phyloP scores from a whole-genome alignment of 2,888 invertebrate genomes.

The Polydrusus tereticollis region DNA sequence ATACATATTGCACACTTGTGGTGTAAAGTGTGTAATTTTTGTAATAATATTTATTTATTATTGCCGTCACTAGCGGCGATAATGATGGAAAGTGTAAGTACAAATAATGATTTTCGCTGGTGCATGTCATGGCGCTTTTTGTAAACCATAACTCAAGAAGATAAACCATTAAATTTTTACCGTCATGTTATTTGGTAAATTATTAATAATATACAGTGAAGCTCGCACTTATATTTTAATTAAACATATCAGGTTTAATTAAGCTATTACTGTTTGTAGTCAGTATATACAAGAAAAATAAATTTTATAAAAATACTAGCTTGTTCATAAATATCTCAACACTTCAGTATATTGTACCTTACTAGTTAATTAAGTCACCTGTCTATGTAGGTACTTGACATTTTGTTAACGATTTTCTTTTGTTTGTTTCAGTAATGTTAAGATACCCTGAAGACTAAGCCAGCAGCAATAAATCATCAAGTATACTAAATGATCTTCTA shows the following conservation, averaged over 20 bases:
- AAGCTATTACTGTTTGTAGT: no score
- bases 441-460: not conserved
- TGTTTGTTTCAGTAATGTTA: slow-evolving; percentile 22
- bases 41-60: slow-evolving; percentile 29
- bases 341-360: no score
- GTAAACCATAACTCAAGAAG: not conserved
- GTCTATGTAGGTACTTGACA: no score
- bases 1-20: slow-evolving; percentile 7
- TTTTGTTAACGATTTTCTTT: not conserved
- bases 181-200: no score
- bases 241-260: no score
- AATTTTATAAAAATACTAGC: no score
- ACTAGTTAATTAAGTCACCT: no score
- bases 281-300: no score
- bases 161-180: not conserved
- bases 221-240: no score
- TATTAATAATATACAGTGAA: no score
- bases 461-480: slow-evolving; percentile 7
- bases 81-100: slow-evolving; percentile 32
- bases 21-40: slow-evolving; percentile 26
- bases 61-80: slow-evolving; percentile 22
- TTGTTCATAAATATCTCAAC: no score
- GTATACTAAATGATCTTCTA: slow-evolving; percentile 23
- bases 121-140: not conserved
- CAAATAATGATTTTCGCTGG: not conserved